A percentile compares a stretch with the other conserved stretches of the same genome.
These are phyloP conservation scores for Cistogaster globosa DNA, from an alignment of 2,888 invertebrate genomes.

Conservation along the genomic window DNA sequence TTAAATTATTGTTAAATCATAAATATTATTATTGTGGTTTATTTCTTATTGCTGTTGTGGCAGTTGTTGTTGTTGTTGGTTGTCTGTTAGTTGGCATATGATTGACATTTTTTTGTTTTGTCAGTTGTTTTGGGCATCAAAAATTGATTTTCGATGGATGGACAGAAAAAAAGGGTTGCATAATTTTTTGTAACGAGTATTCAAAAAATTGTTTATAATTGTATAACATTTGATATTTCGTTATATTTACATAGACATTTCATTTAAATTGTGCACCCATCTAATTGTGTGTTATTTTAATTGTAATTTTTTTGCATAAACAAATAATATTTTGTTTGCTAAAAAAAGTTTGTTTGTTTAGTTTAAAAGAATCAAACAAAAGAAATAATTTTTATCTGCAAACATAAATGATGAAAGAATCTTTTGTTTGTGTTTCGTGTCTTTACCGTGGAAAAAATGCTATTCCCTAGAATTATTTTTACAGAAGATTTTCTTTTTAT, in stretches of 20 bases:
- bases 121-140: conserved; percentile 63
- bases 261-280: not conserved
- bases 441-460: too few species aligned
- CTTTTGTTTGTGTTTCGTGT: too few species aligned
- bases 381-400: not conserved
- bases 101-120: conserved; percentile 71
- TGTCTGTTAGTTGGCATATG: conserved; percentile 54
- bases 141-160: conserved; percentile 58
- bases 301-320: conserved; percentile 60
- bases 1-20: conserved; percentile 58
- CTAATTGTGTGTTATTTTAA: conserved; percentile 42
- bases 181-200: conserved; percentile 12
- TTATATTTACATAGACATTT: conserved; percentile 65
- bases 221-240: conserved; percentile 32
- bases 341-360: conserved; percentile 40
- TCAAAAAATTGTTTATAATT: not conserved
- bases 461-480: too few species aligned
- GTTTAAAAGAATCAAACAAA: conserved; percentile 21
- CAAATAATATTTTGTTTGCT: conserved; percentile 50
- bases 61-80: conserved; percentile 8
- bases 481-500: too few species aligned
- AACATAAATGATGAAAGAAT: too few species aligned
- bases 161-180: conserved; percentile 62
- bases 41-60: conserved; percentile 24
- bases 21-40: not conserved